Conservation (phyloP, 35 echinoderm and acorn worm genomes). For the Apostichopus californicus region DNA sequence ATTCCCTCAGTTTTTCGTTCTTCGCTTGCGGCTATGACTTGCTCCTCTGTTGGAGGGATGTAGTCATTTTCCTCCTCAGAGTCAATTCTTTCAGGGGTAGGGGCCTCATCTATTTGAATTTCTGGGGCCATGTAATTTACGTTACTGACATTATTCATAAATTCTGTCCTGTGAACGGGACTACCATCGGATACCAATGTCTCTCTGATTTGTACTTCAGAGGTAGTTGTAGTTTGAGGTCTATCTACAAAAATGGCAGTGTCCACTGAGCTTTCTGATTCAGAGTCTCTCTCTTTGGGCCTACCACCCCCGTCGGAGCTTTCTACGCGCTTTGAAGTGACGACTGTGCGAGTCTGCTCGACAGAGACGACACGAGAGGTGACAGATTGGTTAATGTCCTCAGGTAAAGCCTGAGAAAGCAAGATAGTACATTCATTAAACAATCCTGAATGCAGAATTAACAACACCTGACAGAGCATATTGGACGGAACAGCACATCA, state of each 20-base stretch:
- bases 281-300: constrained; percentile 62
- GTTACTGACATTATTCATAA: constrained; percentile 37
- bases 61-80: constrained; percentile 81
- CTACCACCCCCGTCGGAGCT: constrained; percentile 35
- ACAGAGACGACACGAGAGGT: constrained; percentile 57
- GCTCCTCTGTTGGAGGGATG: constrained; percentile 53
- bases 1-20: constrained; percentile 63
- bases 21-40: constrained; percentile 52
- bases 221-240: background rate
- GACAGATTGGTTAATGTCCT: constrained; percentile 61
- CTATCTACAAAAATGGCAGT: constrained; percentile 78
- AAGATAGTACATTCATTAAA: constrained; percentile 24
- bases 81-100: constrained; percentile 64
- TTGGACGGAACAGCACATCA: background rate
- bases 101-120: constrained; percentile 87
- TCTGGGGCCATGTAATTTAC: constrained; percentile 51
- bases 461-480: background rate
- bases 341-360: constrained; percentile 58
- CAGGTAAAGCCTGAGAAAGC: constrained; percentile 63
- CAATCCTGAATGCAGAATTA: too few relatives aligned
- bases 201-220: constrained; percentile 47
- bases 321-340: constrained; percentile 75
- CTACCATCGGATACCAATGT: constrained; percentile 22
- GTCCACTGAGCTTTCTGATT: constrained; percentile 79
- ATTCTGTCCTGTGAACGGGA: constrained; percentile 7